phyloP scores from a whole-genome alignment of 2,888 invertebrate species.

The Brassicogethes aeneus region DNA sequence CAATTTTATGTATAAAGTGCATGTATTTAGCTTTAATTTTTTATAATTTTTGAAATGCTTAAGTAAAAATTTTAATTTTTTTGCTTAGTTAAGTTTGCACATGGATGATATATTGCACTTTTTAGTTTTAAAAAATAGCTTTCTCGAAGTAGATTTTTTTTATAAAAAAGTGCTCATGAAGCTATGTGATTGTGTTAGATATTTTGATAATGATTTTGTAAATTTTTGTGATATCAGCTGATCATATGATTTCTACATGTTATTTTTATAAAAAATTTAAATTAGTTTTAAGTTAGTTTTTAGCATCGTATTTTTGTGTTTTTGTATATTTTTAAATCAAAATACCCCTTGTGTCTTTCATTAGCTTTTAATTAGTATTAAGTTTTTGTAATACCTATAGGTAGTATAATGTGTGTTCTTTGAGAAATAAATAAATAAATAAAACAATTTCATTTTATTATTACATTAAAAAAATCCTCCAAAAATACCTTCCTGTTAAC shows the following conservation, averaged over 20 bases:
- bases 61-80: conserved; percentile 9
- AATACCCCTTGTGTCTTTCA: conserved; percentile 18
- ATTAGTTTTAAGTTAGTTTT: conserved; percentile 13
- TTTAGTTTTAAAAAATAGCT: conserved; percentile 14
- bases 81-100: conserved; percentile 9
- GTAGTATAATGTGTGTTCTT: too few species aligned
- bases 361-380: conserved; percentile 13
- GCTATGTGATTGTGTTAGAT: conserved; percentile 34
- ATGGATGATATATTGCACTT: conserved; percentile 9
- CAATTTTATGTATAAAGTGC: conserved; percentile 37
- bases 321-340: conserved; percentile 6
- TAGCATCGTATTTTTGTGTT: neutral
- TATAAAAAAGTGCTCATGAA: conserved; percentile 29
- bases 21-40: conserved; percentile 18
- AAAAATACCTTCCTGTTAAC: too few species aligned
- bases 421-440: too few species aligned
- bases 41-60: conserved; percentile 10
- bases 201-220: conserved; percentile 22
- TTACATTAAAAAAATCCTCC: too few species aligned
- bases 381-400: too few species aligned
- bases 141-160: conserved; percentile 21
- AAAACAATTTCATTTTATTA: too few species aligned
- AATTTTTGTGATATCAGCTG: conserved; percentile 40
- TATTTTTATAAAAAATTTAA: conserved; percentile 13
- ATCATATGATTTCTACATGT: conserved; percentile 26